Evolutionary conservation across 2,113 vertebrate species (phyloP), one percentile per base, ranked within the genome.

Genomic region (Ceratotherium simum): DNA sequence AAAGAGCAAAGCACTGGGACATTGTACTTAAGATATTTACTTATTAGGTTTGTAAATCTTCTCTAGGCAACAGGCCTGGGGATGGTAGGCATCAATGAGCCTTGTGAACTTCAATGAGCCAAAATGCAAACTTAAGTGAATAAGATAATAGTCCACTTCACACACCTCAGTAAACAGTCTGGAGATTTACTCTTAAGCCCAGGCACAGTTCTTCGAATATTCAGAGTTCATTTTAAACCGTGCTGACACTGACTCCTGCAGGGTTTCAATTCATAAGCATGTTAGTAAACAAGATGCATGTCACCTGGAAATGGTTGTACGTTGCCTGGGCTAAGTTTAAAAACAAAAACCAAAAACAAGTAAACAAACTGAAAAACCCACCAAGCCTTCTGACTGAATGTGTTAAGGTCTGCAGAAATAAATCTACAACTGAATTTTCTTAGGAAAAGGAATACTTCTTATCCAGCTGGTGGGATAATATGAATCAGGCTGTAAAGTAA

Each of bases 211-310:
- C 58, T 94, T 48, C 64, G 33, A 94, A 62, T 18, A 93, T 70
- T 93, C 29, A 90, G 39, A 51, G n/a, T 54, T 96, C 81, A 97
- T 84, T 85, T 85, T 76, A 97, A 95, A 78, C 2, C n/a, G 33
- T 46, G 29, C 33, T 75, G 73, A 92, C 29, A 39, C 5, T 76
- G 72, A 79, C 11, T 16, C 27, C 69, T 46, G 33, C 8, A 78
- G 17, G 25, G 5, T 86, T 90, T 94, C 33, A 60, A 76, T 36
- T 90, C 70, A 56, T 69, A 95, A 96, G n/a, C 62, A 70, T 33
- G 8, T 56, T 91, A n/a, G 62, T 72, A 18, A 97, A 48, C 70
- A 88, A 17, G 14, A 70, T 36, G 6, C 13, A 20, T 86, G 93
- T 79, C 29, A 78, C n/a, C 54, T 62, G 78, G 18, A 93, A 94